Conservation (phyloP, 1,140 invertebrate genomes). For the Neuroterus valhalla region DNA sequence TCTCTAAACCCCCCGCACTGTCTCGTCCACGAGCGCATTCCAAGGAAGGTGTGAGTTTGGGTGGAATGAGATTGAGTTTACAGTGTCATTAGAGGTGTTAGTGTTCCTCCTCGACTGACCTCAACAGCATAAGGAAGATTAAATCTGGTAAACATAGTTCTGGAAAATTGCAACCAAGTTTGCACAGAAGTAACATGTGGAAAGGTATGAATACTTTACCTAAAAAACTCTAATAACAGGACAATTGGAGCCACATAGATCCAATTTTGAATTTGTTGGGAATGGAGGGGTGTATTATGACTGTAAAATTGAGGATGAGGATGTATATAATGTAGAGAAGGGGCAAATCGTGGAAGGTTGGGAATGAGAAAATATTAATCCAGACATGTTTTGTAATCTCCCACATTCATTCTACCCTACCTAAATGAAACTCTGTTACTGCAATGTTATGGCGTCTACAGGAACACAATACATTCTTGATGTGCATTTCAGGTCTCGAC, state of each 20-base stretch:
- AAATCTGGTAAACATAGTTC: too few relatives aligned
- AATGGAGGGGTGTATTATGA: background rate
- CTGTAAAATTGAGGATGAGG: background rate
- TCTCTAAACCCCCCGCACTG: too few relatives aligned
- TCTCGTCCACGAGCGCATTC: too few relatives aligned
- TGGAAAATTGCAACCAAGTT: too few relatives aligned
- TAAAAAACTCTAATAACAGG: too few relatives aligned
- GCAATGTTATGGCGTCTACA: constrained; percentile 69
- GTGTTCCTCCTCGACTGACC: too few relatives aligned
- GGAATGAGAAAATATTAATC: constrained; percentile 75
- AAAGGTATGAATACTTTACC: too few relatives aligned
- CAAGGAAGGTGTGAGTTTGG: too few relatives aligned
- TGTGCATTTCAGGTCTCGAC: background rate
- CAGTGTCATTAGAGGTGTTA: too few relatives aligned
- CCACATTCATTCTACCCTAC: constrained; percentile 62
- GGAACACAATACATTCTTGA: constrained; percentile 60
- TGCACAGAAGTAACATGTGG: too few relatives aligned
- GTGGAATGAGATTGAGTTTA: too few relatives aligned
- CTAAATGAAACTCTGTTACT: constrained; percentile 74
- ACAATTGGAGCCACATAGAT: background rate
- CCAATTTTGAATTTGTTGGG: background rate
- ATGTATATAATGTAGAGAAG: background rate
- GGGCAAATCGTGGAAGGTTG: constrained; percentile 38
- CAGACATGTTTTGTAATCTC: constrained; percentile 75
- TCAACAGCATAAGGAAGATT: too few relatives aligned